Percentiles rank a stretch among this genome's conserved stretches.
phyloP scores from a whole-genome alignment of 2,113 vertebrate species.

The Mus pahari region DNA sequence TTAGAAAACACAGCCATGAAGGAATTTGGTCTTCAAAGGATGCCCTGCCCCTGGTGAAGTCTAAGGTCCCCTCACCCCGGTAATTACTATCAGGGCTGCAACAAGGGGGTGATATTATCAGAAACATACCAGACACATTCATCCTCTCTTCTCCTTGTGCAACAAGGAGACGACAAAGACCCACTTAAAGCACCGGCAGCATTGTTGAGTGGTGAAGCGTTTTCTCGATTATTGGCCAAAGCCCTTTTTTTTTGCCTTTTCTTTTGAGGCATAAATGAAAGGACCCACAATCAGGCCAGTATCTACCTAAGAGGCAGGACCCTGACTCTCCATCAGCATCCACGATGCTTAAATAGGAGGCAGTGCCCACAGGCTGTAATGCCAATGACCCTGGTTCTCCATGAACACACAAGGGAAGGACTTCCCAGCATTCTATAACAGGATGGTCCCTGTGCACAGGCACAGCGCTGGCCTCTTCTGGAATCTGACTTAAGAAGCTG shows the following conservation, averaged over 20 bases:
- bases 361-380: too few species aligned
- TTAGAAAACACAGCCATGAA: neutral
- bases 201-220: accelerated
- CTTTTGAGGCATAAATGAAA: neutral
- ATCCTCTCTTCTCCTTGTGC: neutral
- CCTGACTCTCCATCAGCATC: neutral
- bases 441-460: too few species aligned
- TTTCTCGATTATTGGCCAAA: too few species aligned
- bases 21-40: accelerated
- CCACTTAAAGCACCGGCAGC: accelerated
- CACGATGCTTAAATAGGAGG: neutral
- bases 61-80: too few species aligned
- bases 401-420: neutral
- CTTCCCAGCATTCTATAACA: neutral
- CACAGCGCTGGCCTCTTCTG: neutral
- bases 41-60: accelerated
- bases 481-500: neutral
- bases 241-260: neutral
- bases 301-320: too few species aligned
- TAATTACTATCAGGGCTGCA: accelerated
- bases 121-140: accelerated
- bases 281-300: too few species aligned
- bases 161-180: neutral
- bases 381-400: neutral
- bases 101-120: accelerated